Evolutionary conservation across 2,797 vertebrate species (phyloP), one percentile per base, ranked within the genome.

Genomic region (Champsocephalus esox): DNA sequence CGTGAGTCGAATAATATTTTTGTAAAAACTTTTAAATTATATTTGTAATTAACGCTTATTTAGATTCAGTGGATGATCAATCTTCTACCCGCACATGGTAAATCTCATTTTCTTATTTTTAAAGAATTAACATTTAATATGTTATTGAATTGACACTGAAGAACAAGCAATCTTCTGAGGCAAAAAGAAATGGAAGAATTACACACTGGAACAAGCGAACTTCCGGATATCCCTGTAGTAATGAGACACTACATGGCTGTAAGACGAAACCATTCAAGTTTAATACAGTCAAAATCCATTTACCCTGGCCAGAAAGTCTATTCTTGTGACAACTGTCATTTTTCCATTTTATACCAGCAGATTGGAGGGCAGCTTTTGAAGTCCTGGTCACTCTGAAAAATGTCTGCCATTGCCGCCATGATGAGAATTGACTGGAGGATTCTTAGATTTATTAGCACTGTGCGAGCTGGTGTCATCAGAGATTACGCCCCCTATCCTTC

Each of bases 401-500:
- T 81, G 74, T 90, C 88, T 78, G 73, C 83, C 75, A 70, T 79
- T 21, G 70, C 44, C 16, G 63, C 60, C 9, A 58, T 91, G 92
- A 95, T 93, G 82, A 91, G 88, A 94, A 92, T 90, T 88, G 93
- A 95, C 89, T 74, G 82, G 85, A 85, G 86, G 77, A 89, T 91
- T 89, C 86, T 88, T 80, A 87, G 92, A 94, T 94, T 93, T 93
- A 93, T 94, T 93, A 94, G 92, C 74, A 48, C 81, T 78, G 74
- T 59, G 73, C 79, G 90, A 93, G 89, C 84, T 79, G 56, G 87
- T 91, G 93, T 92, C 93, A 87, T 92, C 89, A 55, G 79, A 90
- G 83, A 94, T 94, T 94, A 93, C 70, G 73, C 70, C 88, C 85
- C 86, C 86, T 82, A 94, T 95, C 92, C 86, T 86, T 95, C 93